Evolutionary conservation across 2,797 vertebrate genomes (phyloP), one percentile per base, ranked within the genome.

Genomic region (Somateria mollissima): DNA sequence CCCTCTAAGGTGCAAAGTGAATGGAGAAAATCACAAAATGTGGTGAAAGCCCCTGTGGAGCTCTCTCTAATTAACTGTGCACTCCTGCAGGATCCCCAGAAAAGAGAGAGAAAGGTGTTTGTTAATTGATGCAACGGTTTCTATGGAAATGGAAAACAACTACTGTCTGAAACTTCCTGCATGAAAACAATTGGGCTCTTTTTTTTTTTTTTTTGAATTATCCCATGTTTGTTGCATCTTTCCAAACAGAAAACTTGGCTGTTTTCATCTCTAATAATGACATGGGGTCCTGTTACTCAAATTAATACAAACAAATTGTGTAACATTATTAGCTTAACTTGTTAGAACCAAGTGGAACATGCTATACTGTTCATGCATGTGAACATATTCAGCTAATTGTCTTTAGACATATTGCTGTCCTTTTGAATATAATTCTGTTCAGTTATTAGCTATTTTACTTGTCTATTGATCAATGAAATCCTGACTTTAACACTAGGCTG

Each of bases 81-180:
- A 1, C 39, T 64, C 28, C 78, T 57, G 53, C 74, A 93, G 53
- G 43, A 64, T 65, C 57, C 43, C 19, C 65, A 74, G 54, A 87
- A 49, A 37, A 18, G 49, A 82, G 36, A 94, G 49, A 82, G 39
- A 94, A 94, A 77, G 57, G 17, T 24, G 37, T 34, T 79, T 88
- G 30, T 32, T 65, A 76, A 57, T 56, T 0, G 1, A 77, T 8
- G 57, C 15, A 86, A 80, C 7, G 27, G 36, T 89, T 95, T 92
- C 84, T 74, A 54, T 77, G 90, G 88, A 79, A 89, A 89, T 66
- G 28, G 34, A 94, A 94, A 90, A 88, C 27, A 88, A 64, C 39
- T 19, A 10, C 4, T 45, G 27, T 75, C 37, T 56, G 66, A 90
- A 93, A 47, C 45, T 60, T 90, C 30, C 39, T 71, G 43, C 27